These are phyloP conservation scores for Semaprochilodus insignis DNA, from an alignment of 2,797 vertebrate species.

Conservation along the genomic window DNA sequence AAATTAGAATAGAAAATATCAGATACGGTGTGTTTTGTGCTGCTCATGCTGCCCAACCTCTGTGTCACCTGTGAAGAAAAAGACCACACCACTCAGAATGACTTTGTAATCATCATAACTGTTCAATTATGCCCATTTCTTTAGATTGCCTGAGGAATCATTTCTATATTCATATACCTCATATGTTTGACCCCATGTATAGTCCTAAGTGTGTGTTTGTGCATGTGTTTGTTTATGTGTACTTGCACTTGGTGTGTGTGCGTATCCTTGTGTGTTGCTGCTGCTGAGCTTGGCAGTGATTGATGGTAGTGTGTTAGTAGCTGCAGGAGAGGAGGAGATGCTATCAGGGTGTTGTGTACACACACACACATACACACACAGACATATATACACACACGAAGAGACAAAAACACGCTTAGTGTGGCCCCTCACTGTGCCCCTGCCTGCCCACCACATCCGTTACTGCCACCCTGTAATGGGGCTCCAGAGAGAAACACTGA, in stretches of 20 bases:
- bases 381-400: slow-evolving; percentile 32
- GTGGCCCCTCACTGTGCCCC: slow-evolving; percentile 36
- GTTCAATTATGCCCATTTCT: no score
- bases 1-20: no score
- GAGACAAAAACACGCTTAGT: slow-evolving; percentile 22
- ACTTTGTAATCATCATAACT: no score
- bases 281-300: slow-evolving; percentile 57
- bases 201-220: neutral
- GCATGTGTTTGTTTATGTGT: neutral
- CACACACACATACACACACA: slow-evolving; percentile 33
- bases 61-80: no score
- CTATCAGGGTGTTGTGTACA: slow-evolving; percentile 54
- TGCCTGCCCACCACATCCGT: slow-evolving; percentile 61
- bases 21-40: no score
- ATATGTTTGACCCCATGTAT: neutral
- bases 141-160: no score
- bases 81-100: no score
- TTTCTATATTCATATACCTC: neutral
- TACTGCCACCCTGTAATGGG: slow-evolving; percentile 65
- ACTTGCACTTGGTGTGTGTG: neutral
- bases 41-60: no score
- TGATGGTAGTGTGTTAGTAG: slow-evolving; percentile 54
- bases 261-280: neutral
- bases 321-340: slow-evolving; percentile 53
- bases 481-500: slow-evolving; percentile 56